Percentiles rank a stretch among this genome's conserved stretches.
Evolutionary conservation across 2,113 vertebrate species (phyloP).

Genomic region (Leptobrachium ailaonicum): DNA sequence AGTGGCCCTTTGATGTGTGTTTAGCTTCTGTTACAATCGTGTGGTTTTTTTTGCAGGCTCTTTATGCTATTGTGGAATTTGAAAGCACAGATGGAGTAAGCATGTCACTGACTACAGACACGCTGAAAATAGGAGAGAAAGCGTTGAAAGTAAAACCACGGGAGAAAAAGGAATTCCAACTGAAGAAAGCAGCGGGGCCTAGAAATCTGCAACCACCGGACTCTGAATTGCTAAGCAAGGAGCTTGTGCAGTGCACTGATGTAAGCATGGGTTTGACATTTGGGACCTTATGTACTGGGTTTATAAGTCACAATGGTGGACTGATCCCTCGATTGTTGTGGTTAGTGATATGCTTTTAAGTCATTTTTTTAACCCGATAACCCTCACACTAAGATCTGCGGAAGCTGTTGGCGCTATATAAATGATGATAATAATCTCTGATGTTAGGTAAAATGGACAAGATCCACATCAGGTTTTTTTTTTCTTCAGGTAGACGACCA

Average conservation of each 20-base stretch:
- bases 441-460: too few species aligned
- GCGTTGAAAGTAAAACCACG: slow-evolving; percentile 79
- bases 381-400: too few species aligned
- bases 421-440: too few species aligned
- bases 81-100: slow-evolving; percentile 58
- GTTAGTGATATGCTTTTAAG: too few species aligned
- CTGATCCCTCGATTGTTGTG: too few species aligned
- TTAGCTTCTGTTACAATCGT: too few species aligned
- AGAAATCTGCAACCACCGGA: slow-evolving; percentile 45
- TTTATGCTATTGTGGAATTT: slow-evolving; percentile 87
- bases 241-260: slow-evolving; percentile 70
- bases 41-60: slow-evolving; percentile 67
- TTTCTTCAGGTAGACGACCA: slow-evolving; percentile 75
- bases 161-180: slow-evolving; percentile 82
- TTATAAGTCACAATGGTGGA: too few species aligned
- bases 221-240: slow-evolving; percentile 59
- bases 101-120: slow-evolving; percentile 63
- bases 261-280: slow-evolving; percentile 61
- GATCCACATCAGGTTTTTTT: neutral
- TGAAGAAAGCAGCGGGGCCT: slow-evolving; percentile 55
- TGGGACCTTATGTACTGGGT: too few species aligned
- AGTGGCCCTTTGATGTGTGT: too few species aligned
- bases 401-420: too few species aligned
- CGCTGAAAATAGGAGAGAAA: slow-evolving; percentile 72
- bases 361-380: too few species aligned